These are phyloP conservation scores for Brevipalpus yothersi DNA, from an alignment of 1,140 invertebrate species.

Conservation along the genomic window DNA sequence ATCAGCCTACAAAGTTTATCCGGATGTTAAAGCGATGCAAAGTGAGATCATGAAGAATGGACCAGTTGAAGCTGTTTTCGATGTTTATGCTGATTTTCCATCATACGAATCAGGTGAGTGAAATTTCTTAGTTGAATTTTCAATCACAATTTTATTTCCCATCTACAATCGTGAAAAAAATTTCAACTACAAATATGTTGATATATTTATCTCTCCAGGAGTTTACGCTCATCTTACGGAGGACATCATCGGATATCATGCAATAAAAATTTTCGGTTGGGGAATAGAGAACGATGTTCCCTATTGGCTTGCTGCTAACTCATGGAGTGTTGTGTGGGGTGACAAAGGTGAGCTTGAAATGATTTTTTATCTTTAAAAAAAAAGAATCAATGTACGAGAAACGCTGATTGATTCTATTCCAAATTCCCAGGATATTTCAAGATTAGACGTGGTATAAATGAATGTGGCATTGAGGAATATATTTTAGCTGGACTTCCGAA, in stretches of 20 bases:
- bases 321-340: constrained; percentile 3
- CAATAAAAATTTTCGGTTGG: constrained; percentile 16
- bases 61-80: constrained; percentile 69
- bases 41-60: constrained; percentile 67
- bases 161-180: no score
- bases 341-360: constrained; percentile 10
- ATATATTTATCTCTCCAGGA: constrained; percentile 22
- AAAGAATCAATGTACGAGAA: no score
- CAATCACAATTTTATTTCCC: no score
- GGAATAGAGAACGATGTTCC: constrained; percentile 16
- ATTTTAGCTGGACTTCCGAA: constrained; percentile 49
- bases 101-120: constrained; percentile 46
- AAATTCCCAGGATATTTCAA: constrained; percentile 2
- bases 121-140: background rate
- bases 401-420: background rate
- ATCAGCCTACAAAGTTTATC: constrained; percentile 35
- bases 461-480: constrained; percentile 52
- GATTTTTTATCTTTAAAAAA: background rate
- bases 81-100: constrained; percentile 65
- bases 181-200: background rate
- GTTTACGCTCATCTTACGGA: constrained; percentile 58
- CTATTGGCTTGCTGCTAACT: constrained; percentile 22
- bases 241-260: constrained; percentile 22
- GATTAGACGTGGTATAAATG: constrained; percentile 37
- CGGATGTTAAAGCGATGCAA: constrained; percentile 41